Base-by-base conservation (phyloP, 2,797 vertebrate genomes). In the Ambastaia sidthimunki region DNA sequence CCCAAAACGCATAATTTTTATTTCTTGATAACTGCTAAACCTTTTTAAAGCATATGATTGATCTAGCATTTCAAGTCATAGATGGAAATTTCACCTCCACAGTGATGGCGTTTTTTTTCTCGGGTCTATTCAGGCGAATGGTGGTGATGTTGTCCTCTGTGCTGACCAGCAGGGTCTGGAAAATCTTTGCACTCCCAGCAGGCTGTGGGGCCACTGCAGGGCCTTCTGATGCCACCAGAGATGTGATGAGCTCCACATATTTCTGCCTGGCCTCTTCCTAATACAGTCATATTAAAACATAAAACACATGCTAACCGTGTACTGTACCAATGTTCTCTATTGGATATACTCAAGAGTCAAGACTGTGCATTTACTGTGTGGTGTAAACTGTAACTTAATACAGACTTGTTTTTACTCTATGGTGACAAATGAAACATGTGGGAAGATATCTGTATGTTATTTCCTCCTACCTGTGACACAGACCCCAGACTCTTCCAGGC, bases 91-190 rank as follows among this genome's bases (percentile, higher is more conserved):
- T 76, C 85, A 98, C 97, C 96, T 93, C 86, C 0, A 55, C 68
- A 1, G 84, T 97, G 88, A 99, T 93, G 82, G 97, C 96, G 75
- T 99, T 99, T 69, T 96, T 99, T 85, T 89, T 95, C 16, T 92
- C 37, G 0, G 98, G 97, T n/a, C 96, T 92, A 90, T 98, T 98
- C 68, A 99, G 87, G 52, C 67, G 88, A 85, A 99, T 97, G 78
- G 93, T 96, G 18, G 97, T 98, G 90, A 99, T 97, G 82, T 90
- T 85, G 10, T 95, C 93, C 83, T 94, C 90, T 0, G 90, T 94
- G 50, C 91, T 93, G 71, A 99, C 92, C 80, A 94, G 0, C 7
- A 99, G 62, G 0, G 90, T 92, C 66, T 95, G 82, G 75, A 93
- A 96, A 3, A 69, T 77, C 0, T 81, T 37, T 0, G 65, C 77